Evolutionary conservation across 2,113 vertebrate genomes (phyloP).

Genomic region (Spilogale gracilis): DNA sequence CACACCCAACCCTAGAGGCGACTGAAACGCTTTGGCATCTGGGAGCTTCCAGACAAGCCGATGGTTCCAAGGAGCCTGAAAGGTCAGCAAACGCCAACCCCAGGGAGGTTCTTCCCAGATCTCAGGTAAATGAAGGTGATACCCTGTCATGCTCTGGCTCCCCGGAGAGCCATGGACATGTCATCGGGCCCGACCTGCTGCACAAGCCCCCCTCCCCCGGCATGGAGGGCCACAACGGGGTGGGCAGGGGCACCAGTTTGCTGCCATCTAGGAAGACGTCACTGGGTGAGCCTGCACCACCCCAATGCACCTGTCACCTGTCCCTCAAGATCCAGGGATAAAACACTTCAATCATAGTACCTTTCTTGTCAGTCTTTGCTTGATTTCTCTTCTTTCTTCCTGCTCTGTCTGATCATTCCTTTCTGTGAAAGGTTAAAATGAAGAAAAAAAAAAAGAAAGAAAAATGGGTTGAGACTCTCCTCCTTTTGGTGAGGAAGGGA

Average conservation of each 20-base stretch:
- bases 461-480: conserved; percentile 7
- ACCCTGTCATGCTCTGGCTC: background rate
- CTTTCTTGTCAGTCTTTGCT: conserved; percentile 98
- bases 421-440: conserved; percentile 88
- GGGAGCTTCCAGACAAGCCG: background rate
- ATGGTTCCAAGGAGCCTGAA: background rate
- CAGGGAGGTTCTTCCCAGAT: background rate
- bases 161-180: background rate
- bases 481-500: background rate
- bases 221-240: background rate
- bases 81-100: accelerated
- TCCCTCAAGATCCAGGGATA: background rate
- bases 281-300: accelerated
- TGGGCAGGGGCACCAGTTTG: accelerated
- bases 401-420: conserved; percentile 98
- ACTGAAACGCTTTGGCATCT: background rate
- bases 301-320: background rate
- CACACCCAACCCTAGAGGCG: background rate
- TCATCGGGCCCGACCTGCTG: background rate
- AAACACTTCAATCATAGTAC: conserved; percentile 84
- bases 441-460: accelerated
- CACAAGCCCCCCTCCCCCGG: background rate
- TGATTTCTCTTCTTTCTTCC: conserved; percentile 97
- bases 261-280: background rate
- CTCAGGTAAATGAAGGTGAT: background rate